Evolutionary conservation across 2,888 invertebrate genomes (phyloP).

Genomic region (Plebejus argus): DNA sequence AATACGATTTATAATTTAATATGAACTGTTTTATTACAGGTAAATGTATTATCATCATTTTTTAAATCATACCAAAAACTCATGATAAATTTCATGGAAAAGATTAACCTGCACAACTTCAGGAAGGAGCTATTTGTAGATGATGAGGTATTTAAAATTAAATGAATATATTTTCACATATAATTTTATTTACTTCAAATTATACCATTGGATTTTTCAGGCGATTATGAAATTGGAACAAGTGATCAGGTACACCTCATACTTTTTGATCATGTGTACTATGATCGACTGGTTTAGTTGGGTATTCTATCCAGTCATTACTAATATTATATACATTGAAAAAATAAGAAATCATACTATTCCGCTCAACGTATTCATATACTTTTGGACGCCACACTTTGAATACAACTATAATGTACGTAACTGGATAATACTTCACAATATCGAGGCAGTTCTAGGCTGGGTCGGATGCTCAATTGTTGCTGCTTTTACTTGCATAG

Average conservation of each 20-base stretch:
- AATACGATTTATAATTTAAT: too few species aligned
- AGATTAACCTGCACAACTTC: conserved; percentile 46
- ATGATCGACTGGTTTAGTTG: conserved; percentile 38
- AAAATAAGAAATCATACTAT: conserved; percentile 46
- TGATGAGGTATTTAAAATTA: conserved; percentile 12
- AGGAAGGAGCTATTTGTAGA: conserved; percentile 12
- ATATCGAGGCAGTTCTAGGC: conserved; percentile 42
- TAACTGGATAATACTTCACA: conserved; percentile 47
- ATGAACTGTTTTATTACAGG: conserved; percentile 33
- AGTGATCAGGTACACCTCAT: conserved; percentile 40
- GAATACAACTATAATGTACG: conserved; percentile 49
- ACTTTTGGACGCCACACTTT: conserved; percentile 49
- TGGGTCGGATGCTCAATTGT: conserved; percentile 41
- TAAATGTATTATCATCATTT: conserved; percentile 37
- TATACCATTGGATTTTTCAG: conserved; percentile 10
- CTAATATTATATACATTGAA: conserved; percentile 46
- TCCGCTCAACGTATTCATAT: conserved; percentile 48
- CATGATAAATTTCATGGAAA: conserved; percentile 46
- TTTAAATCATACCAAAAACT: conserved; percentile 41
- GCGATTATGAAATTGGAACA: conserved; percentile 40
- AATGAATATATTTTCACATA: neutral
- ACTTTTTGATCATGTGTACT: conserved; percentile 37
- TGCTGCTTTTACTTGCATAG: conserved; percentile 46
- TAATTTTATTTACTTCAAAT: neutral
- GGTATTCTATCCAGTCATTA: conserved; percentile 42